Evolutionary conservation across 2,113 vertebrate genomes (phyloP).

Genomic region (Himantopus leucocephalus): DNA sequence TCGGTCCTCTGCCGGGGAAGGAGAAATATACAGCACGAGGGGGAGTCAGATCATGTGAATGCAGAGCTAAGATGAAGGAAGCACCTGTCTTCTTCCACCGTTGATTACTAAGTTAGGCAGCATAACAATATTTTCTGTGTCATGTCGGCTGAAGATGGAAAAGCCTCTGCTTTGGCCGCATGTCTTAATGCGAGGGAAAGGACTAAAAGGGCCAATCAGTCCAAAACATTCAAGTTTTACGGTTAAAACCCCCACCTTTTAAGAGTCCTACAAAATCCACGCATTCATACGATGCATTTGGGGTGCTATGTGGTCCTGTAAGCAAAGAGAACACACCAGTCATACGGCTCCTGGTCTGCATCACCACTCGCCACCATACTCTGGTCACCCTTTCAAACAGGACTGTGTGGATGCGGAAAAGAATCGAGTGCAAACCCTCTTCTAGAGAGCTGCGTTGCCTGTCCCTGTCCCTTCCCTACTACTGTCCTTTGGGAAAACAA

Average conservation of each 20-base stretch:
- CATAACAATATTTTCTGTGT: neutral
- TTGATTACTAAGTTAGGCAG: neutral
- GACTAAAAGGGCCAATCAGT: neutral
- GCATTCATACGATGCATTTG: neutral
- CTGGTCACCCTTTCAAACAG: neutral
- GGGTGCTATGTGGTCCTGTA: accelerated
- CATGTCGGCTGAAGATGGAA: neutral
- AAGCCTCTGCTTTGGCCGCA: neutral
- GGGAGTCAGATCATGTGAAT: neutral
- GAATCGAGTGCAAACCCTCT: neutral
- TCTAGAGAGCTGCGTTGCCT: neutral
- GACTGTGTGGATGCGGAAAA: neutral
- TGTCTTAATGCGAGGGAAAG: neutral
- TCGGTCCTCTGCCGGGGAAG: neutral
- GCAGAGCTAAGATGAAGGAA: neutral
- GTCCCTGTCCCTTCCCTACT: neutral
- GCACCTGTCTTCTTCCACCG: neutral
- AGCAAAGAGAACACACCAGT: neutral
- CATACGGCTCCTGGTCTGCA: neutral
- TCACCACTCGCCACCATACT: accelerated
- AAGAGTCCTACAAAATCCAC: neutral
- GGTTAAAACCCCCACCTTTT: neutral
- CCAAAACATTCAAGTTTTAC: neutral
- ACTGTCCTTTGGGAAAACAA: neutral
- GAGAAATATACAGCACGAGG: neutral